phyloP scores from a whole-genome alignment of 2,888 invertebrate species.

The Odontomyia ornata region DNA sequence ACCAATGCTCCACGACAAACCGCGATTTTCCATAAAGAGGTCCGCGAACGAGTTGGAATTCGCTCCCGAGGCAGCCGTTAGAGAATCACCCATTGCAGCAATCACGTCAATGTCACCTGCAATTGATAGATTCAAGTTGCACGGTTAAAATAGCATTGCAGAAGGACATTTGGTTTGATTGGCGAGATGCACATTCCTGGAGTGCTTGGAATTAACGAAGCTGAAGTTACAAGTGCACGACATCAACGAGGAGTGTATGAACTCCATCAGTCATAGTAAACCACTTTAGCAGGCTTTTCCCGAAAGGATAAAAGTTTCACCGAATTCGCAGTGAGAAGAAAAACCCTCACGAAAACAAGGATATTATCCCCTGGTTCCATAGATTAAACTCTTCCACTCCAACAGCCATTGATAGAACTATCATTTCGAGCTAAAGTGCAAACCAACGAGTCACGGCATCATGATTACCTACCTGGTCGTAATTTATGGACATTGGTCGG shows the following conservation, averaged over 20 bases:
- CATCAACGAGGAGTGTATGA: too few species aligned
- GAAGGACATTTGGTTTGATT: not conserved
- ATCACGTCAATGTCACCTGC: constrained; percentile 68
- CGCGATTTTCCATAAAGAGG: constrained; percentile 61
- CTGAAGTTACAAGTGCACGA: too few species aligned
- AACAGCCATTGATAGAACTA: constrained; percentile 1
- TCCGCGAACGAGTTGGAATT: constrained; percentile 63
- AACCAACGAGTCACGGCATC: constrained; percentile 29
- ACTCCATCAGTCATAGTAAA: too few species aligned
- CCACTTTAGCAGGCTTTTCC: too few species aligned
- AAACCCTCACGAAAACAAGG: not conserved
- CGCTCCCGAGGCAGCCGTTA: constrained; percentile 66
- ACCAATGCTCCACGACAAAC: constrained; percentile 62
- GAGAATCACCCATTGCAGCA: constrained; percentile 68
- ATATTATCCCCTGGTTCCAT: not conserved
- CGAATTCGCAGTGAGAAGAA: not conserved
- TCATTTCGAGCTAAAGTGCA: constrained; percentile 14
- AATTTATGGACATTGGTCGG: constrained; percentile 66
- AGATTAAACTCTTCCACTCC: constrained; percentile 1
- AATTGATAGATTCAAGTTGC: constrained; percentile 6
- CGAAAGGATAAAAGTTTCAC: too few species aligned
- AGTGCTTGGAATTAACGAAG: too few species aligned
- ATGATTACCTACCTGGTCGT: constrained; percentile 59
- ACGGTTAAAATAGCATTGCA: not conserved
- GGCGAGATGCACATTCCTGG: not conserved